phyloP scores from a whole-genome alignment of 2,113 vertebrate species.

The Paratilapia polleni region DNA sequence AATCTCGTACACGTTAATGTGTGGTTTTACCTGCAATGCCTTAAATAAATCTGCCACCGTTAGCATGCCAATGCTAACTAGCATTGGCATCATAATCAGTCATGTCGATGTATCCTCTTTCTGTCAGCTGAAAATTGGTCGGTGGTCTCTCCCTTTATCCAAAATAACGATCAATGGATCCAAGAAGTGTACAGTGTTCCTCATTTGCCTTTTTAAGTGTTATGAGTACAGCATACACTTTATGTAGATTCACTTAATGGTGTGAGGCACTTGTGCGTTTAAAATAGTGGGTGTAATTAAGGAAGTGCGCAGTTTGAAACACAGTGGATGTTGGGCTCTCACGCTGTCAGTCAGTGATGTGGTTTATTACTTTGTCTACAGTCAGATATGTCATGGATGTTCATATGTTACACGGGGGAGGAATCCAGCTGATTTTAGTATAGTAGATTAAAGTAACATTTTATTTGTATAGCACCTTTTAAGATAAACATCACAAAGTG shows the following conservation, averaged over 20 bases:
- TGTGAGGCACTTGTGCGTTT: no score
- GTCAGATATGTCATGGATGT: not conserved
- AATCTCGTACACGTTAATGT: not conserved
- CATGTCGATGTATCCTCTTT: not conserved
- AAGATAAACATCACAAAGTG: not conserved
- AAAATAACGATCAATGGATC: not conserved
- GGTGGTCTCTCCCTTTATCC: rapidly evolving
- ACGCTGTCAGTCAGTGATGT: not conserved
- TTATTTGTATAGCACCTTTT: no score
- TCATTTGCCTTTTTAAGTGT: not conserved
- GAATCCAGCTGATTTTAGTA: no score
- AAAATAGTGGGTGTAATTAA: not conserved
- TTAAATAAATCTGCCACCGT: not conserved
- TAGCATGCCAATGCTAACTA: rapidly evolving
- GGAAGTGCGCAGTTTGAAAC: not conserved
- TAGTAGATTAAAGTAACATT: no score
- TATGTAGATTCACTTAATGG: no score
- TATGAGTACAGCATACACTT: not conserved
- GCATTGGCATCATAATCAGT: not conserved
- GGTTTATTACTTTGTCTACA: not conserved
- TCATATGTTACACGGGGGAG: no score
- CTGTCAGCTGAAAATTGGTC: not conserved
- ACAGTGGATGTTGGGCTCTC: not conserved
- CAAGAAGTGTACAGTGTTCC: not conserved
- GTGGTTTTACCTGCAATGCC: not conserved